Base-by-base conservation (phyloP, 2,113 vertebrate genomes). In the Poeciliopsis retropinna region DNA sequence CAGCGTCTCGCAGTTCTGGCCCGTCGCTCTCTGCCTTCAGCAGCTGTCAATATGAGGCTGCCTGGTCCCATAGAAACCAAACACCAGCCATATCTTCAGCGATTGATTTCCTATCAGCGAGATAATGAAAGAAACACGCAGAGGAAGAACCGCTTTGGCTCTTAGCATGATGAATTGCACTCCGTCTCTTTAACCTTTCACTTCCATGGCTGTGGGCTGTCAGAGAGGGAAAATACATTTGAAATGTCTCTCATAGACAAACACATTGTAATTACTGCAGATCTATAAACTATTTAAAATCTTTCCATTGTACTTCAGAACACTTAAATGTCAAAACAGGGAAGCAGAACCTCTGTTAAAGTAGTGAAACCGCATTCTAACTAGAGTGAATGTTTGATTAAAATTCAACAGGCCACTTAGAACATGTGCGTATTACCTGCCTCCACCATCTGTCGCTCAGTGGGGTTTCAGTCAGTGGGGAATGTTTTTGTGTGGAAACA, bases 381-480 rank as follows among this genome's bases (percentile, higher is more conserved):
- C 28, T 47, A 41, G 61, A 63, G 0, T 66, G 12, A 39, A 19
- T 3, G 3, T 31, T 32, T 32, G 8, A n/a, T 39, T 22, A 31
- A 30, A n/a, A 57, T 67, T n/a, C 6, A 15, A 41, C 22, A 44
- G 22, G 34, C 12, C 14, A 19, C 15, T 37, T 32, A 27, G 41
- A 67, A 68, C 25, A 1, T 57, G 3, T 1, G 25, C 66, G 25
- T 29, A 12, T 61, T 47, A 75, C 75, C 83, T 79, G 82, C 72
- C 88, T 76, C 71, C 60, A 73, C 86, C 87, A 90, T 90, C 83
- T 89, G 90, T 85, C 65, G 70, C 85, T 84, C 76, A 6, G 41
- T 60, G 67, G 85, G 87, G 75, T 66, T 79, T 88, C 57, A 64
- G 51, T 83, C 34, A 64, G 70, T 30, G 0, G 51, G 82, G 68